Base-by-base conservation (phyloP, 1,140 invertebrate genomes). In the Dreissena rostriformis region DNA sequence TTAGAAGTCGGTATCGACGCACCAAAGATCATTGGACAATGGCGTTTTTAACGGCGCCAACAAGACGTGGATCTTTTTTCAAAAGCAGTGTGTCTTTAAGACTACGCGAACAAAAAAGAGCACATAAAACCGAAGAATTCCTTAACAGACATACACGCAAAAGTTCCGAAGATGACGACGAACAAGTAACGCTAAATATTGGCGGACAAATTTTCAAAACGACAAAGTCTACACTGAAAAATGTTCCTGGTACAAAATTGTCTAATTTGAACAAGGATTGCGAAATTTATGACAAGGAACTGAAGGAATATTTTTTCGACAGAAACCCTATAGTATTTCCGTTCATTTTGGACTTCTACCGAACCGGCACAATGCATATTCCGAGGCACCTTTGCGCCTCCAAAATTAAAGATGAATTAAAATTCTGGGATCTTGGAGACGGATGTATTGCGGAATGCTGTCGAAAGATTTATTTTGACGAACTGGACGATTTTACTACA, bases 391-490 rank as follows among this genome's bases (percentile, higher is more conserved):
- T 83, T 0, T 83, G 81, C 52, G 29, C 73, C 8, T 22, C 19
- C 4, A 49, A 52, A 15, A 68, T 83, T 61, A 39, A 53, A 52
- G 81, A 83, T 49, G 81, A 83, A 52, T 26, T 83, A 0, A 53
- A 67, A 17, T 83, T 75, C 65, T 83, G 81, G 81, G 65, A 74
- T 17, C 65, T 83, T 2, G 28, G 65, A 11, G 65, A 55, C 14
- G 81, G 73, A 24, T 75, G 72, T 28, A 83, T 83, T 55, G 55
- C 81, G 0, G 81, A 76, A 61, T 83, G 81, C 67, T 83, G 81
- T 26, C 49, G 81, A 15, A 75, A 83, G 53, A 68, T 67, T 49
- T 83, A 83, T 49, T 76, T 75, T 26, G 73, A 83, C 28, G 73
- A 75, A 51, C 29, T 83, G 12, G 65, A 76, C 22, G 72, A 75